A percentile compares a stretch with the other conserved stretches of the same genome.
phyloP scores from a whole-genome alignment of 2,113 vertebrate species.

The Scomber scombrus region DNA sequence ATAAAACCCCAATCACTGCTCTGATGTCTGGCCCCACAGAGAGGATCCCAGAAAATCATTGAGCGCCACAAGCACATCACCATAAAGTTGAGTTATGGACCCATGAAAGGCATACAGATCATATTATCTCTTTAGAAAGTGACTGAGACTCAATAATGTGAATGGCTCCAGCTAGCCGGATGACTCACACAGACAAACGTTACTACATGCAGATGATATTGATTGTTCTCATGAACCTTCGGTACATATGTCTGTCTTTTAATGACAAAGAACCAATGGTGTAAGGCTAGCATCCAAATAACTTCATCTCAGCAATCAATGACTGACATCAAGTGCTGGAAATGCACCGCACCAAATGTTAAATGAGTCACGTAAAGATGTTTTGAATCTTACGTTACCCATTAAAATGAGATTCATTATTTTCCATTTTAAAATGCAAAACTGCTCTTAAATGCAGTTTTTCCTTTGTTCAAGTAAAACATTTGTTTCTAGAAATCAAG shows the following conservation, averaged over 20 bases:
- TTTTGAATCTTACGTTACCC: background rate
- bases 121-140: conserved; percentile 63
- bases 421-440: background rate
- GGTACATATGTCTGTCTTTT: conserved; percentile 17
- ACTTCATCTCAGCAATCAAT: conserved; percentile 35
- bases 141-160: conserved; percentile 65
- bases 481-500: background rate
- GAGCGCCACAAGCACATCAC: conserved; percentile 60
- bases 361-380: background rate
- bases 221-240: conserved; percentile 38
- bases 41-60: conserved; percentile 58
- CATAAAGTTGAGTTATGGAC: conserved; percentile 79
- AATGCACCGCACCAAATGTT: background rate
- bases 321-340: background rate
- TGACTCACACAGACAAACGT: conserved; percentile 57
- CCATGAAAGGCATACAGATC: conserved; percentile 61
- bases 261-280: conserved; percentile 23
- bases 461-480: too few relatives aligned
- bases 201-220: conserved; percentile 68
- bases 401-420: background rate
- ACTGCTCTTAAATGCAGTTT: background rate
- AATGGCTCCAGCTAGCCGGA: conserved; percentile 51
- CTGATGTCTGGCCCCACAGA: conserved; percentile 47
- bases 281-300: background rate
- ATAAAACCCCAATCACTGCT: conserved; percentile 77